phyloP scores from a whole-genome alignment of 1,140 invertebrate genomes.

The Colletes latitarsis region DNA sequence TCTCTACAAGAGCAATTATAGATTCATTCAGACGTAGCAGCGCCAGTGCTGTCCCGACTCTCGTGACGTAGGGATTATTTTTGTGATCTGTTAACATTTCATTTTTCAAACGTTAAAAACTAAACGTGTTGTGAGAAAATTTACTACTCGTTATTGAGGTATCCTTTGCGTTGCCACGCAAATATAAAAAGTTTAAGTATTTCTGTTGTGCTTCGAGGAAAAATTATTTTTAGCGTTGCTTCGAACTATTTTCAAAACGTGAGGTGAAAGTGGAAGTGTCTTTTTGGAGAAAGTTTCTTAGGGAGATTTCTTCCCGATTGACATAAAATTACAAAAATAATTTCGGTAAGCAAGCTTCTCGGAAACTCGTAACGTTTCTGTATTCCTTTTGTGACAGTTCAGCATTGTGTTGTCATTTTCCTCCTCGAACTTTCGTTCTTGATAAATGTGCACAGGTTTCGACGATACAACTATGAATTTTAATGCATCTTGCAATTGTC shows the following conservation, averaged over 20 bases:
- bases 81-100: not conserved
- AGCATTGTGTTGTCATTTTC: no score
- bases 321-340: conserved; percentile 7
- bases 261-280: conserved; percentile 48
- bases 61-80: not conserved
- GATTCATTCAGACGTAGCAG: conserved; percentile 68
- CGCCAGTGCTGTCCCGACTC: conserved; percentile 63
- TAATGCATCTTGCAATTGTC: not conserved
- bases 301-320: conserved; percentile 25
- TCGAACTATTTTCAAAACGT: conserved; percentile 30
- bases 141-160: not conserved
- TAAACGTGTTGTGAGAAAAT: not conserved
- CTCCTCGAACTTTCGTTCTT: not conserved
- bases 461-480: not conserved
- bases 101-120: not conserved
- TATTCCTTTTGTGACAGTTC: not conserved
- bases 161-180: no score
- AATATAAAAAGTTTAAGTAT: not conserved
- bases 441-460: not conserved
- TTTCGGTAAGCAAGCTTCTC: conserved; percentile 6
- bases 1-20: conserved; percentile 65
- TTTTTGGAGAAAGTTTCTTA: conserved; percentile 32
- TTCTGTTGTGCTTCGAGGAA: not conserved
- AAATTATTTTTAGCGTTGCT: conserved; percentile 36
- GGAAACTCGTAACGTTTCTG: not conserved